Evolutionary conservation across 2,888 invertebrate genomes (phyloP), one percentile per base, ranked within the genome.

Genomic region (Meliscaeva auricollis): DNA sequence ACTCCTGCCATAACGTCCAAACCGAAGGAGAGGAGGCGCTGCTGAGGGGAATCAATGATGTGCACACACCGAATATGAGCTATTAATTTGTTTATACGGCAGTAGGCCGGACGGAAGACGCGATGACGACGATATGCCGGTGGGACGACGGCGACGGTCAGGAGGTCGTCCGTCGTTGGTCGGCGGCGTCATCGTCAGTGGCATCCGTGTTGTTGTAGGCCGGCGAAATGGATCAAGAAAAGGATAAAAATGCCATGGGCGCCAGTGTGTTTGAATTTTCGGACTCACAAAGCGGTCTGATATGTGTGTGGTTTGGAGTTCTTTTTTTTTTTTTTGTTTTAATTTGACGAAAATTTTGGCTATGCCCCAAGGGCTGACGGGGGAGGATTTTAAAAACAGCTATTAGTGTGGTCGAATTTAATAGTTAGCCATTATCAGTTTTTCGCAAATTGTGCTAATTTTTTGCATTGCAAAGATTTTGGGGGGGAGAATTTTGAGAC

Each of bases 71-170:
- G 69, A 69, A 84, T 84, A 80, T 81, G 81, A 77, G 81, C 77
- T 85, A 81, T 85, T 85, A 85, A 85, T 85, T 85, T 85, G 81
- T 56, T 85, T 85, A 73, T 85, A 73, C 77, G 81, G 79, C 79
- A 70, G 72, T 72, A 70, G 83, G 69, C 35, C 66, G 66, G 48
- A 17, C 41, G 44, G 17, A 46, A 1, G n/a, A n/a, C n/a, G n/a
- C n/a, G n/a, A n/a, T n/a, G 62, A 8, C 46, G 26, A 26, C 22
- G 7, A 13, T 3, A 17, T n/a, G n/a, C n/a, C n/a, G n/a, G n/a
- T n/a, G n/a, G n/a, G n/a, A n/a, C n/a, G n/a, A n/a, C n/a, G n/a
- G n/a, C n/a, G n/a, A n/a, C n/a, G n/a, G n/a, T n/a, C n/a, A n/a
- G 11, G 7, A 9, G 9, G 58, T 3, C 35, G 35, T 1, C n/a